Evolutionary conservation across 2,888 invertebrate genomes (phyloP).

Genomic region (Anthrax anthrax): DNA sequence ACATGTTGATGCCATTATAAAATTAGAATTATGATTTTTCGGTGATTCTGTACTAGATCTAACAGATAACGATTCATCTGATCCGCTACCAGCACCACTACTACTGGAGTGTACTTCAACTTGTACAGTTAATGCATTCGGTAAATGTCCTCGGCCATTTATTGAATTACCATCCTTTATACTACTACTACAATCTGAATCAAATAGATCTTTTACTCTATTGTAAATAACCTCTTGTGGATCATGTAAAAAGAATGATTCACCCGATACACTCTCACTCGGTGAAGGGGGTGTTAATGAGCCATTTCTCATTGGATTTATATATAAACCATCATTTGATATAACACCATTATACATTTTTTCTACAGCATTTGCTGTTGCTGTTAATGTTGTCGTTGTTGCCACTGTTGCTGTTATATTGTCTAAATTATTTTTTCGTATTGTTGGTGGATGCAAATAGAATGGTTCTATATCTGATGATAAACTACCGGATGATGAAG

Average conservation of each 20-base stretch:
- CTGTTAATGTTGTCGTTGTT: constrained; percentile 7
- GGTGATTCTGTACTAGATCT: constrained; percentile 36
- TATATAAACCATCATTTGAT: constrained; percentile 58
- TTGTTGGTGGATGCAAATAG: constrained; percentile 57
- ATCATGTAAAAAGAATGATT: constrained; percentile 74
- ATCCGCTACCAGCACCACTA: constrained; percentile 45
- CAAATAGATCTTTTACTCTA: constrained; percentile 70
- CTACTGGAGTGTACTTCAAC: constrained; percentile 73
- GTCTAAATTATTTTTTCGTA: constrained; percentile 29
- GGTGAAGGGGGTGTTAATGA: constrained; percentile 41
- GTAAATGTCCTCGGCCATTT: constrained; percentile 15
- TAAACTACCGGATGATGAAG: constrained; percentile 30
- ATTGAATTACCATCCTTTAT: constrained; percentile 17
- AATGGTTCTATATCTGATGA: constrained; percentile 48
- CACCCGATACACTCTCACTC: constrained; percentile 42
- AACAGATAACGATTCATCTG: constrained; percentile 46
- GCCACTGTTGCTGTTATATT: constrained; percentile 13
- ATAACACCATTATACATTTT: constrained; percentile 26
- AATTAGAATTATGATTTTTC: constrained; percentile 20
- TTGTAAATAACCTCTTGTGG: constrained; percentile 69
- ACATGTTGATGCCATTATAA: constrained; percentile 7
- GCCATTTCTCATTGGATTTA: constrained; percentile 57
- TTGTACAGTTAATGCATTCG: constrained; percentile 51
- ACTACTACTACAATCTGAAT: constrained; percentile 36
- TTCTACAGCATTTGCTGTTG: constrained; percentile 28